phyloP scores from a whole-genome alignment of 2,888 invertebrate species.

The Drosophila robusta region DNA sequence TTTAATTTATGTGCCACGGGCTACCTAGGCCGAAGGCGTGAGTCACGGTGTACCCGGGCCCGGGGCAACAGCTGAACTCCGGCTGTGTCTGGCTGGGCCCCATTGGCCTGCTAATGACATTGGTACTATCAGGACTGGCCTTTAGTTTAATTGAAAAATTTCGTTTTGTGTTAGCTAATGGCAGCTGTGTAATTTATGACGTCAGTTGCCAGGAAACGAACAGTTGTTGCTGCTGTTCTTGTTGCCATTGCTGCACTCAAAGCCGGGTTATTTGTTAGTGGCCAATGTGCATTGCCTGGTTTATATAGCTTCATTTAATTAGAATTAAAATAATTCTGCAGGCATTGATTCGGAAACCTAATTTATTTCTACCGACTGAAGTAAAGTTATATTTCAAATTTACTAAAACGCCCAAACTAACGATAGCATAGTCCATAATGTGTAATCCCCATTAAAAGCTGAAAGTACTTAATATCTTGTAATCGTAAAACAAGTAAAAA shows the following conservation, averaged over 20 bases:
- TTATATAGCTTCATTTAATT: constrained; percentile 24
- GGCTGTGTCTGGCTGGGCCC: constrained; percentile 6
- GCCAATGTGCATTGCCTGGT: constrained; percentile 7
- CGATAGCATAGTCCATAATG: too few relatives aligned
- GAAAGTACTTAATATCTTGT: too few relatives aligned
- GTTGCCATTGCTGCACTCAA: constrained; percentile 1
- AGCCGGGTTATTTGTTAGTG: not conserved
- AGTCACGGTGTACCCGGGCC: not conserved
- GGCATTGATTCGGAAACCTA: not conserved
- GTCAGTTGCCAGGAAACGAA: constrained; percentile 15
- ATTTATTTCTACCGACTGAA: not conserved
- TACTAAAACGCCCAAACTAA: too few relatives aligned
- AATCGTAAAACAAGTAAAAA: too few relatives aligned
- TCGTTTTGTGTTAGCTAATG: constrained; percentile 71
- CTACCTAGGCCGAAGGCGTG: constrained; percentile 20
- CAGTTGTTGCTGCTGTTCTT: constrained; percentile 10
- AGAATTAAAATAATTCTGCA: not conserved
- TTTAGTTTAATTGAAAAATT: constrained; percentile 76
- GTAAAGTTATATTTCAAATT: not conserved
- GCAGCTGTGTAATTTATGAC: constrained; percentile 68
- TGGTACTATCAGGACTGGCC: constrained; percentile 60
- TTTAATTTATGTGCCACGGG: constrained; percentile 64
- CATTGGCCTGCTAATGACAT: constrained; percentile 68
- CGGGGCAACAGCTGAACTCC: not conserved
- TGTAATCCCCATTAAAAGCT: too few relatives aligned